A percentile compares a stretch with the other conserved stretches of the same genome.
Evolutionary conservation across 53 echinoderm and acorn worm genomes (phyloP).

Genomic region (Mesocentrotus franciscanus): DNA sequence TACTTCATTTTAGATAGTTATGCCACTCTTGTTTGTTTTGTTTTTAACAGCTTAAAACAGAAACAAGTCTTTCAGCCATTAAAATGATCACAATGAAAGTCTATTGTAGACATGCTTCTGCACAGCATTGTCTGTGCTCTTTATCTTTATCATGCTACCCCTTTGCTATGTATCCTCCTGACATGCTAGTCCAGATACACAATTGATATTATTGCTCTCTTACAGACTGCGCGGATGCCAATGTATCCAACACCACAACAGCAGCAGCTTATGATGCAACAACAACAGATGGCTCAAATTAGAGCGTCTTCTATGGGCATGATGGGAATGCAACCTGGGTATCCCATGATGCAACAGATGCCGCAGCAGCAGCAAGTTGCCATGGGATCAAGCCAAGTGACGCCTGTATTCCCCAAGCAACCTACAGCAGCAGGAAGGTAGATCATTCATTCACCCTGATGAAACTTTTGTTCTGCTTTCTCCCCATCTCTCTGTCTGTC

Average conservation of each 20-base stretch:
- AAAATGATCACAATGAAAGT: background rate
- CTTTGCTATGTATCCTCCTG: background rate
- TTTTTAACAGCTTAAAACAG: background rate
- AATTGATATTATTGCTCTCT: background rate
- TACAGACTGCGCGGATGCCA: conserved; percentile 32
- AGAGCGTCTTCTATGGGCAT: conserved; percentile 68
- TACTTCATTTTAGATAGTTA: background rate
- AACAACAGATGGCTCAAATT: conserved; percentile 66
- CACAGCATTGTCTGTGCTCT: background rate
- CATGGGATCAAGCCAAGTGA: conserved; percentile 52
- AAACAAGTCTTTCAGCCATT: background rate
- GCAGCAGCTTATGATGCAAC: conserved; percentile 58
- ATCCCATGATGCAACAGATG: conserved; percentile 68
- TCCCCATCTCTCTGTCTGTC: too few relatives aligned
- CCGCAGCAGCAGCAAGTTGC: conserved; percentile 41
- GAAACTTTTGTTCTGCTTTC: background rate
- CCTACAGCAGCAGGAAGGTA: conserved; percentile 42
- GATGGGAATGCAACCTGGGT: conserved; percentile 57
- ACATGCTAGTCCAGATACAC: background rate
- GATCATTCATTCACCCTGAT: background rate
- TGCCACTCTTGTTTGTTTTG: background rate
- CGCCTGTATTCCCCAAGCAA: conserved; percentile 55
- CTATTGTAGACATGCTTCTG: background rate
- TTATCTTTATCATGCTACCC: background rate
- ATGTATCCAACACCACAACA: conserved; percentile 59